Base-by-base conservation (phyloP, 2,113 vertebrate genomes). In the Procavia capensis region DNA sequence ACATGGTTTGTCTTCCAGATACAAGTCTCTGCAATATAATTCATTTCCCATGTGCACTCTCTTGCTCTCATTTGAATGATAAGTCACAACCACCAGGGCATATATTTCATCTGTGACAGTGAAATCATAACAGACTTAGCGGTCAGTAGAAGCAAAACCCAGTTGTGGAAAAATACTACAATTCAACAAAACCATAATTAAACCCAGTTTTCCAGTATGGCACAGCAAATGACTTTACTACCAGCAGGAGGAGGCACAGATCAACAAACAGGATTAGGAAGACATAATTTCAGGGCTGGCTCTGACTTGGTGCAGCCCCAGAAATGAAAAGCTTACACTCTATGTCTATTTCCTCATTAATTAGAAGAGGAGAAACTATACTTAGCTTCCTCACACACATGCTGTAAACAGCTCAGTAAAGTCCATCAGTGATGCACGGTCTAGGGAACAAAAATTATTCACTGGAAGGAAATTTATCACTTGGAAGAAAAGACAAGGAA, bases 241-340 rank as follows among this genome's bases (percentile, higher is more conserved):
- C 97, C 92, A 96, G 89, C 78, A 94, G 96, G 95, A 90, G 68
- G 90, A 95, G 88, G 79, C 41, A 59, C 1, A 94, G 89, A 63
- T 92, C 92, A 89, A 92, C 45, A 45, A 50, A 95, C 83, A 54
- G 61, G 43, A 24, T 7, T 75, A 57, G 54, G 43, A 66, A 92
- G 76, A 47, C 34, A 2, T 19, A 19, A 84, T 91, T 68, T 83
- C 79, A 86, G 27, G 20, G 45, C 47, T 70, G 61, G 34, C 76
- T 82, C 74, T 54, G 83, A 95, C 41, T 47, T 75, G 79, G 22
- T 78, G 45, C 61, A 68, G 43, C 79, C 84, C 70, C n/a, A 80
- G 80, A 72, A 93, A 84, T 47, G 84, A 45, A 76, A 94, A 86
- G 63, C 68, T 72, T 80, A 50, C 0, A 0, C 43, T 92, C 82